phyloP scores from a whole-genome alignment of 2,888 invertebrate genomes.

The Hymenopus coronatus region DNA sequence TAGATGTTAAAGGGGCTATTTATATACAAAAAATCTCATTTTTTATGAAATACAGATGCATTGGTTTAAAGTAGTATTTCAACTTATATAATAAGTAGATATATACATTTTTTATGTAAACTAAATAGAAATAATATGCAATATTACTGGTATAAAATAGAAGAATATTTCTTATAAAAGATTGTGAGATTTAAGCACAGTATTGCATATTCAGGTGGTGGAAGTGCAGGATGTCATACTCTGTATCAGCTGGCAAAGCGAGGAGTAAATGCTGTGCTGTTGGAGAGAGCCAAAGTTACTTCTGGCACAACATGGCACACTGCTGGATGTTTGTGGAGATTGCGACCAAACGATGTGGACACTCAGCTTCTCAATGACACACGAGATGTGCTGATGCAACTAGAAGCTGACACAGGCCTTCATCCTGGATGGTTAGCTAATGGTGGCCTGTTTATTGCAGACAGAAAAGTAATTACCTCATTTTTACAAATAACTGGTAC shows the following conservation, averaged over 20 bases:
- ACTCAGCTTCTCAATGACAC: slow-evolving; percentile 72
- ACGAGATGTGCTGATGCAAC: slow-evolving; percentile 60
- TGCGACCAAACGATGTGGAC: slow-evolving; percentile 82
- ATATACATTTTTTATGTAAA: too few species aligned
- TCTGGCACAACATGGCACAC: slow-evolving; percentile 85
- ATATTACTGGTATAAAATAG: too few species aligned
- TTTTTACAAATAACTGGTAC: too few species aligned
- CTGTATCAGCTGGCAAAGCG: slow-evolving; percentile 74
- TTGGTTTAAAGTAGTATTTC: too few species aligned
- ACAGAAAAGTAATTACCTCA: slow-evolving; percentile 52
- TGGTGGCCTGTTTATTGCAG: slow-evolving; percentile 85
- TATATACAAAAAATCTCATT: too few species aligned
- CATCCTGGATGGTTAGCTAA: slow-evolving; percentile 86
- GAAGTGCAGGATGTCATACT: slow-evolving; percentile 83
- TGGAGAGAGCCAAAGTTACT: slow-evolving; percentile 76
- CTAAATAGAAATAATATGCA: too few species aligned
- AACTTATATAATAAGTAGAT: too few species aligned
- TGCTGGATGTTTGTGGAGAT: slow-evolving; percentile 77
- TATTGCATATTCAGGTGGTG: slow-evolving; percentile 62
- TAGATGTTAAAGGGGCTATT: too few species aligned
- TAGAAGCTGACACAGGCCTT: slow-evolving; percentile 77
- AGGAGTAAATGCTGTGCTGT: slow-evolving; percentile 71
- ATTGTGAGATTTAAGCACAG: too few species aligned
- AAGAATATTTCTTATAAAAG: too few species aligned
- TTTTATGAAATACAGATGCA: too few species aligned